These are phyloP conservation scores for Phocoena phocoena DNA, from an alignment of 2,113 vertebrate genomes.

Conservation along the genomic window DNA sequence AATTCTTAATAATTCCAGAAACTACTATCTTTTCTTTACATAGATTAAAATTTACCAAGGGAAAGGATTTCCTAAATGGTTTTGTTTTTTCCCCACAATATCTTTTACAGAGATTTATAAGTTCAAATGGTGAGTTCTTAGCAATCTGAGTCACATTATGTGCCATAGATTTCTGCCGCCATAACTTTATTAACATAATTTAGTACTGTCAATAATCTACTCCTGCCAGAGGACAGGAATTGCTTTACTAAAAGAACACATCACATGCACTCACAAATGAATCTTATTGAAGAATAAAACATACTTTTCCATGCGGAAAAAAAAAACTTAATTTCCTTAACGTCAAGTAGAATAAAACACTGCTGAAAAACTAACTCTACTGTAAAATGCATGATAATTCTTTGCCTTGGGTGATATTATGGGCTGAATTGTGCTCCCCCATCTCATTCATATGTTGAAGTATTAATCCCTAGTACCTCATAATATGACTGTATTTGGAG, in stretches of 20 bases:
- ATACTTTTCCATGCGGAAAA: neutral
- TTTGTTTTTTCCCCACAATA: neutral
- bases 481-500: neutral
- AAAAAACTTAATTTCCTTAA: neutral
- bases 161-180: neutral
- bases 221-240: neutral
- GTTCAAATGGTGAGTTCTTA: neutral
- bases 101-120: neutral
- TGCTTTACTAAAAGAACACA: neutral
- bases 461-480: neutral
- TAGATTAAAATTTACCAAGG: neutral
- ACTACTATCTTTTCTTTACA: neutral
- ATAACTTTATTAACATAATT: neutral
- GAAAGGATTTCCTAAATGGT: neutral
- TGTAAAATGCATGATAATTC: neutral
- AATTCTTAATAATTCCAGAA: neutral
- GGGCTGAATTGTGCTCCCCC: neutral
- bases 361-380: neutral
- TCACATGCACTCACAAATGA: neutral
- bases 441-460: neutral
- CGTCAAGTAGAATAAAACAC: neutral
- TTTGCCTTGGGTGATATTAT: neutral
- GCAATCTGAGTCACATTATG: rapidly evolving
- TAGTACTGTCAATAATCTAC: neutral
- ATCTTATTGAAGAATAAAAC: neutral